Evolutionary conservation across 2,113 vertebrate species (phyloP), one percentile per base, ranked within the genome.

Genomic region (Barnardius zonarius): DNA sequence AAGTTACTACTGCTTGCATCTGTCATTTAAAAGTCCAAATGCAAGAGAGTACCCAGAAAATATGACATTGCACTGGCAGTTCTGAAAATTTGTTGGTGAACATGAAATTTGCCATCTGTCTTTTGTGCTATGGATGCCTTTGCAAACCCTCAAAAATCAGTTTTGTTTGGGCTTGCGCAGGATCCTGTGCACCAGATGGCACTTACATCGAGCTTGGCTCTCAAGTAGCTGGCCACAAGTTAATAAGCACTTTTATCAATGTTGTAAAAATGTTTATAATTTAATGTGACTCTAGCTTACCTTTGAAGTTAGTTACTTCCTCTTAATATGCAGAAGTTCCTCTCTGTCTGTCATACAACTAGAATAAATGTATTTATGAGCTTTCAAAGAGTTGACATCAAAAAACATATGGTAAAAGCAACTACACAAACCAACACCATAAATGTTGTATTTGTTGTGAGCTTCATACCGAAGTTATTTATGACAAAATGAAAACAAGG

Each of bases 171-270:
- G 39, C 33, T 90, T 35, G 6, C 74, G 63, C 41, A 70, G 59
- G 73, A 90, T 74, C 59, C 49, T 88, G 70, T 80, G 67, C 48
- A 63, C 39, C 93, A 94, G 80, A 93, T 86, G 90, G 90, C 54
- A 67, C 43, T 74, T 92, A 7, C 31, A 31, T 13, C 80, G 75
- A 73, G 68, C 78, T 86, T 92, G 75, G 83, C 67, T 80, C 54
- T 61, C 17, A 27, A 57, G 37, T 17, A 80, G 43, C 17, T 69
- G 37, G 70, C 39, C 74, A 89, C 27, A 90, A 88, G 70, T 80
- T 74, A 46, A 51, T 63, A 33, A 11, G 51, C 0, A 7, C n/a
- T 57, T 90, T 88, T 61, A 63, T n/a, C 0, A 1, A 8, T 43
- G 27, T 22, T 31, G 49, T 44, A 78, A 83, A 92, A 66, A 30